phyloP scores from a whole-genome alignment of 2,888 invertebrate species.

The Deroplatys truncata region DNA sequence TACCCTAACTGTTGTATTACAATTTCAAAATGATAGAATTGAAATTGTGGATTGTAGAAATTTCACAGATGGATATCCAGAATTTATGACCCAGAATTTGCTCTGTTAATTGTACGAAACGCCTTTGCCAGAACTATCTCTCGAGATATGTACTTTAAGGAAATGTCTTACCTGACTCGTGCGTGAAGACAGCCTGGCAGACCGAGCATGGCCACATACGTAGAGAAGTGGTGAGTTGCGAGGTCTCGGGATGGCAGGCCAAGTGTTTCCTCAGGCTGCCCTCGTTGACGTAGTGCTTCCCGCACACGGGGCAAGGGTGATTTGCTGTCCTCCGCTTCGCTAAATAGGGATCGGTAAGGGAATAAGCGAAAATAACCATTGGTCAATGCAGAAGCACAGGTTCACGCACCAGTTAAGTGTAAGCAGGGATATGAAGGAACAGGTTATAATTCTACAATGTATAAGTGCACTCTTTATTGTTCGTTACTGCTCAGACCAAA shows the following conservation, averaged over 20 bases:
- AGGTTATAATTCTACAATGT: neutral
- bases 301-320: constrained; percentile 92
- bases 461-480: neutral
- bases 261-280: constrained; percentile 88
- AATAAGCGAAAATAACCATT: constrained; percentile 29
- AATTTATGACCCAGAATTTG: too few relatives aligned
- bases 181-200: constrained; percentile 91
- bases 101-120: too few relatives aligned
- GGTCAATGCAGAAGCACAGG: constrained; percentile 31
- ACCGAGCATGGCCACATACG: constrained; percentile 96
- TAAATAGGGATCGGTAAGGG: constrained; percentile 63
- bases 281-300: constrained; percentile 93
- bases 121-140: too few relatives aligned
- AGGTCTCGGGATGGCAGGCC: constrained; percentile 89
- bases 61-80: too few relatives aligned
- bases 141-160: too few relatives aligned
- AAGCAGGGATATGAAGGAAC: neutral
- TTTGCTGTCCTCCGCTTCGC: constrained; percentile 91
- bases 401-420: constrained; percentile 19
- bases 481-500: neutral
- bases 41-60: too few relatives aligned
- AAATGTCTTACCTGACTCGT: constrained; percentile 73
- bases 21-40: too few relatives aligned
- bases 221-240: constrained; percentile 78
- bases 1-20: too few relatives aligned